Percentiles rank a stretch among this genome's conserved stretches.
phyloP scores from a whole-genome alignment of 2,888 invertebrate species.

The Lycaena phlaeas region DNA sequence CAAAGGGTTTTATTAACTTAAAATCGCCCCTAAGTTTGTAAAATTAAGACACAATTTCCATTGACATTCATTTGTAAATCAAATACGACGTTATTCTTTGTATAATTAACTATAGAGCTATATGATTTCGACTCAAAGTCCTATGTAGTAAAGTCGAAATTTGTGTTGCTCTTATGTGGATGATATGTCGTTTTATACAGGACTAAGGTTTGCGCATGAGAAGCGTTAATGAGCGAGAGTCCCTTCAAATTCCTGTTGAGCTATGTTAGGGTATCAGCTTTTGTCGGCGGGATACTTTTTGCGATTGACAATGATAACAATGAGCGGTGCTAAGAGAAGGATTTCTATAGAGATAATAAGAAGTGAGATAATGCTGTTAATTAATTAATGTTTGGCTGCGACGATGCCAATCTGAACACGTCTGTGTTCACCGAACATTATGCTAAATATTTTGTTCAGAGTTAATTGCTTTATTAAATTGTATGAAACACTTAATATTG shows the following conservation, averaged over 20 bases:
- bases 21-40: slow-evolving; percentile 12
- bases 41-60: slow-evolving; percentile 1
- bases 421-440: too few relatives aligned
- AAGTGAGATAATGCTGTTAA: slow-evolving; percentile 43
- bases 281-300: slow-evolving; percentile 69
- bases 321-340: slow-evolving; percentile 58
- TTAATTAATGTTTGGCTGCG: slow-evolving; percentile 37
- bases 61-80: slow-evolving; percentile 2
- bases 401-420: slow-evolving; percentile 18
- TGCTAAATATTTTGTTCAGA: slow-evolving; percentile 1
- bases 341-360: slow-evolving; percentile 46
- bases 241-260: slow-evolving; percentile 55
- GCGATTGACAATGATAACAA: slow-evolving; percentile 66
- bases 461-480: too few relatives aligned
- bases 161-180: slow-evolving; percentile 11
- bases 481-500: too few relatives aligned
- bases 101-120: not conserved
- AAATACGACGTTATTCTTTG: slow-evolving; percentile 16
- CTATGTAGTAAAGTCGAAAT: slow-evolving; percentile 14
- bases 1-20: not conserved
- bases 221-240: slow-evolving; percentile 67
- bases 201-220: slow-evolving; percentile 37
- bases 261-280: slow-evolving; percentile 61
- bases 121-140: slow-evolving; percentile 1
- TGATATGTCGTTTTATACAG: slow-evolving; percentile 29